Base-by-base conservation (phyloP, 2,797 vertebrate genomes). In the Erpetoichthys calabaricus region DNA sequence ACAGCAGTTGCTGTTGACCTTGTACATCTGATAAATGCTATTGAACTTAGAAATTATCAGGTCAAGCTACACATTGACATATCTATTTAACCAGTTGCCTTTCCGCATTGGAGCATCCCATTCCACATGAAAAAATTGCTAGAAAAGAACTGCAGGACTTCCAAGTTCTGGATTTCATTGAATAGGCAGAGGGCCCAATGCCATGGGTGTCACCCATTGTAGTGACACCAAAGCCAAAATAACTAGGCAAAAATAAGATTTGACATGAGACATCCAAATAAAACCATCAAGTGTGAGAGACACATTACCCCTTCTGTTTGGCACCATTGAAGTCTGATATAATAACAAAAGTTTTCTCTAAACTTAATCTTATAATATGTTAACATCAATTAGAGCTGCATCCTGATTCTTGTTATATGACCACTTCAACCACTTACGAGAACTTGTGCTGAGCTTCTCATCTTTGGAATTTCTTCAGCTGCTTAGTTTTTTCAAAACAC, bases 221-320 rank as follows among this genome's bases (percentile, higher is more conserved):
- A n/a, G 51, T 25, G 41, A 52, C 5, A 5, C 51, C 2, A n/a
- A n/a, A 52, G 5, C 51, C 51, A 7, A 52, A 52, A 52, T 9
- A 52, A n/a, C 10, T 3, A 52, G 51, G n/a, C 51, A 52, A 52
- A n/a, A 25, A 52, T 5, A 6, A 51, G 8, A 9, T 52, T 52
- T 5, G 51, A 52, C 51, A 52, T 52, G 51, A 8, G 4, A 8
- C 51, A n/a, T 25, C 8, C 51, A 9, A 52, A 52, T 25, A 52
- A 8, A 52, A 51, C 51, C 41, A 25, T 52, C 8, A 8, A 3
- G 5, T 41, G 25, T 25, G 25, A 52, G 41, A 3, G 51, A 5
- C 51, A 52, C 51, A 52, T 52, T 25, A n/a, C 51, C 5, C 4
- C 51, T 52, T 52, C 51, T n/a, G 51, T 52, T 3, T 52, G 51